Percentiles rank a stretch among this genome's conserved stretches.
Conservation (phyloP, 2,113 vertebrate species). For the Ammodytes marinus region DNA sequence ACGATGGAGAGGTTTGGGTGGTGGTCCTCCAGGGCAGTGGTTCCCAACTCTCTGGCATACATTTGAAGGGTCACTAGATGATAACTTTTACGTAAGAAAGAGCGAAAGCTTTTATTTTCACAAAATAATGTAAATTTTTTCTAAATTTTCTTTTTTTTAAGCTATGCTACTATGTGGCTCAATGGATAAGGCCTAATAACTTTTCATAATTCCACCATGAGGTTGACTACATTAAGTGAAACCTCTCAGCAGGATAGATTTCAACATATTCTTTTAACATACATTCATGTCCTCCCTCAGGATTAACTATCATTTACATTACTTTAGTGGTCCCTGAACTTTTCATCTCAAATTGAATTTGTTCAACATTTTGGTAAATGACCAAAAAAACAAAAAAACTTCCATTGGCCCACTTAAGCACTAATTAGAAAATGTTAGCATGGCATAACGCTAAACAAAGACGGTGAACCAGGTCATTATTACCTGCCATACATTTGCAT, state of each 20-base stretch:
- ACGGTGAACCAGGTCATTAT: not conserved
- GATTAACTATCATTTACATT: not conserved
- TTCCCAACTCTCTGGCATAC: constrained; percentile 3
- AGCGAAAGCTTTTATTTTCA: not conserved
- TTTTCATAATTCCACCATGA: too few relatives aligned
- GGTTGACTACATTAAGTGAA: not conserved
- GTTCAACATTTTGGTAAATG: not conserved
- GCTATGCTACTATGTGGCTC: not conserved
- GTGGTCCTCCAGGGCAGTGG: constrained; percentile 16
- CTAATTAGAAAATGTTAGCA: not conserved
- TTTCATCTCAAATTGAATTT: not conserved
- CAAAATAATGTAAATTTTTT: not conserved
- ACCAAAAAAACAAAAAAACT: not conserved
- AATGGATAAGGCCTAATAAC: not conserved
- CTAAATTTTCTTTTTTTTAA: not conserved
- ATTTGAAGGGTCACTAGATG: constrained; percentile 6
- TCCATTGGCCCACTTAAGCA: not conserved
- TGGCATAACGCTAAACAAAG: not conserved
- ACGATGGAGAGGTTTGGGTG: constrained; percentile 20
- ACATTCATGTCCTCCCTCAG: not conserved
- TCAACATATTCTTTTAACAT: too few relatives aligned
- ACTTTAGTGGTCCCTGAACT: not conserved
- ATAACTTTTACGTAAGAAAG: not conserved
- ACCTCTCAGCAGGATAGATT: not conserved
- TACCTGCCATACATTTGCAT: not conserved